These are phyloP conservation scores for Conus ventricosus DNA, from an alignment of 1,140 invertebrate species.

Conservation along the genomic window DNA sequence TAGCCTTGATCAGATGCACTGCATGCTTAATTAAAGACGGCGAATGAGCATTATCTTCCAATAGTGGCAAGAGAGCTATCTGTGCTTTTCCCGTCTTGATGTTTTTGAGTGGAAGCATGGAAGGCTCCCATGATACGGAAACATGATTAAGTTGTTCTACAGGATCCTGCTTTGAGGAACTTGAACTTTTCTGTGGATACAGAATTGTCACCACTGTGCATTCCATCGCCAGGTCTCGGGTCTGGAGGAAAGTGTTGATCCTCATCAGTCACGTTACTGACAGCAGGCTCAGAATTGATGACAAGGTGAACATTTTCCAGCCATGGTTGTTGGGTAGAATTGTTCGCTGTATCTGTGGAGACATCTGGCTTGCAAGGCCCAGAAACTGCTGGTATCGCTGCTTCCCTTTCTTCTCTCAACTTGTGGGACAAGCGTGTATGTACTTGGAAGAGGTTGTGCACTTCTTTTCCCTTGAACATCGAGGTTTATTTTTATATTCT, in stretches of 20 bases:
- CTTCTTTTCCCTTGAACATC: neutral
- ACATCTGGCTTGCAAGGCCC: neutral
- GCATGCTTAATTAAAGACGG: conserved; percentile 46
- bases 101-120: conserved; percentile 33
- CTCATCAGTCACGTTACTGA: too few species aligned
- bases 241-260: too few species aligned
- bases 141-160: neutral
- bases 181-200: too few species aligned
- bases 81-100: neutral
- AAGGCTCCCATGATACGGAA: conserved; percentile 38
- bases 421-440: neutral
- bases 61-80: conserved; percentile 39
- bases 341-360: neutral
- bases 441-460: neutral
- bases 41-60: conserved; percentile 39
- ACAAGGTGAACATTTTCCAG: neutral
- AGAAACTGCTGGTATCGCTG: neutral
- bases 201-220: too few species aligned
- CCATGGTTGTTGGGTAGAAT: neutral
- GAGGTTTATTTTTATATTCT: neutral
- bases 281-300: neutral
- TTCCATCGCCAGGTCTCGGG: too few species aligned
- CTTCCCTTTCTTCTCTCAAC: neutral
- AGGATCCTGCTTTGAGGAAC: too few species aligned
- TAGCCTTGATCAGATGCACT: conserved; percentile 47